Evolutionary conservation across 1,140 invertebrate species (phyloP).

Genomic region (Drosophila asahinai): DNA sequence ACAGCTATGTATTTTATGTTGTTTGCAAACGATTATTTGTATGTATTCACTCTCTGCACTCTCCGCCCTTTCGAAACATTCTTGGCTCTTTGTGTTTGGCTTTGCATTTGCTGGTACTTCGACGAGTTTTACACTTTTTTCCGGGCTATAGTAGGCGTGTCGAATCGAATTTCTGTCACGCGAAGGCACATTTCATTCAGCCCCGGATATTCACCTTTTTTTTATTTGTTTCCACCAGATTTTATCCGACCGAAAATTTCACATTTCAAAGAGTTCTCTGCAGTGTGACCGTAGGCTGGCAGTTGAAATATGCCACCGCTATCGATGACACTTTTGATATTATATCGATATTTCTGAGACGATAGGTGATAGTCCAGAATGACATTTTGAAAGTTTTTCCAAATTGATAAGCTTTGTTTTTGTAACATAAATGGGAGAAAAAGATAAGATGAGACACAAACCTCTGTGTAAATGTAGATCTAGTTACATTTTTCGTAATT

Average conservation of each 20-base stretch:
- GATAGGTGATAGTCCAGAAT: background rate
- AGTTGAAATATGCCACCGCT: background rate
- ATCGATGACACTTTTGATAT: background rate
- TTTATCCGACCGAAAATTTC: conserved; percentile 35
- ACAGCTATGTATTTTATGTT: conserved; percentile 18
- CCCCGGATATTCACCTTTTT: conserved; percentile 24
- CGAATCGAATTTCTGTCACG: conserved; percentile 27
- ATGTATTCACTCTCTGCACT: conserved; percentile 32
- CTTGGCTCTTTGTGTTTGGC: conserved; percentile 21
- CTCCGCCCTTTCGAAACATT: conserved; percentile 37
- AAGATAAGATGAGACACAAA: background rate
- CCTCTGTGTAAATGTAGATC: background rate
- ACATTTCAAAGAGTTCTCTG: conserved; percentile 31
- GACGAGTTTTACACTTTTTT: conserved; percentile 6
- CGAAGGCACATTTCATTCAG: conserved; percentile 20
- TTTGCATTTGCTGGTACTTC: conserved; percentile 7
- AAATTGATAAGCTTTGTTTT: background rate
- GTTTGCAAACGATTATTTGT: conserved; percentile 7
- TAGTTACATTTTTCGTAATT: background rate
- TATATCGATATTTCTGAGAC: background rate
- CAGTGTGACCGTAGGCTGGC: conserved; percentile 7
- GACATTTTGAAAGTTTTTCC: background rate
- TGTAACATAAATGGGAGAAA: background rate
- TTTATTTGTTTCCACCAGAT: conserved; percentile 7
- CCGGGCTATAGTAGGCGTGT: conserved; percentile 16